phyloP scores from a whole-genome alignment of 2,888 invertebrate species.

The Nemoura dubitans region DNA sequence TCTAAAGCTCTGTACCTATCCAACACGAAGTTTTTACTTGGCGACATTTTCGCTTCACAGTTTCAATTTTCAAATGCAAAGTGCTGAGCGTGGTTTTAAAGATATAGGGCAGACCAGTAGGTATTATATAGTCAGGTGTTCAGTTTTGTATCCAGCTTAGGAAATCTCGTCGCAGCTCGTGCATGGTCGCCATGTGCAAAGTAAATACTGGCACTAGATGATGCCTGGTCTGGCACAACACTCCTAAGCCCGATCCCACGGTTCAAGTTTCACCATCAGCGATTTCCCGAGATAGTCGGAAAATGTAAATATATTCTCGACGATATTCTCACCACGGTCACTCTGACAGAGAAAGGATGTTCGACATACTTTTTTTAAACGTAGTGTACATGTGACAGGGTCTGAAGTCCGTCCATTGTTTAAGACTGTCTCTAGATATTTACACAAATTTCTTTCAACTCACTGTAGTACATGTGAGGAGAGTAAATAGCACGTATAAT shows the following conservation, averaged over 20 bases:
- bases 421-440: not conserved
- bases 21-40: not conserved
- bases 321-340: not conserved
- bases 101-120: not conserved
- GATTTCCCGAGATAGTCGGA: not conserved
- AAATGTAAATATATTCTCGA: not conserved
- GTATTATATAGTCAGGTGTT: not conserved
- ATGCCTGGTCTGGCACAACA: not conserved
- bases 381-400: not conserved
- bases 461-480: not conserved
- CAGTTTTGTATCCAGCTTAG: not conserved
- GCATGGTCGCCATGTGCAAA: not conserved
- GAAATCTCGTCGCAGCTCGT: not conserved
- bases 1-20: not conserved
- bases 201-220: not conserved
- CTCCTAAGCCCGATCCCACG: not conserved
- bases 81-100: not conserved
- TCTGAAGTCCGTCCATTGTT: not conserved
- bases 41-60: not conserved
- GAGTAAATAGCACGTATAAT: not conserved
- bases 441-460: not conserved
- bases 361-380: not conserved
- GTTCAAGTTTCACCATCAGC: not conserved
- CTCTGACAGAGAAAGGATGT: not conserved
- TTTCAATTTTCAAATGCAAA: not conserved